These are phyloP conservation scores for Yasuhikotakia modesta DNA, from an alignment of 2,797 vertebrate species.

Conservation along the genomic window DNA sequence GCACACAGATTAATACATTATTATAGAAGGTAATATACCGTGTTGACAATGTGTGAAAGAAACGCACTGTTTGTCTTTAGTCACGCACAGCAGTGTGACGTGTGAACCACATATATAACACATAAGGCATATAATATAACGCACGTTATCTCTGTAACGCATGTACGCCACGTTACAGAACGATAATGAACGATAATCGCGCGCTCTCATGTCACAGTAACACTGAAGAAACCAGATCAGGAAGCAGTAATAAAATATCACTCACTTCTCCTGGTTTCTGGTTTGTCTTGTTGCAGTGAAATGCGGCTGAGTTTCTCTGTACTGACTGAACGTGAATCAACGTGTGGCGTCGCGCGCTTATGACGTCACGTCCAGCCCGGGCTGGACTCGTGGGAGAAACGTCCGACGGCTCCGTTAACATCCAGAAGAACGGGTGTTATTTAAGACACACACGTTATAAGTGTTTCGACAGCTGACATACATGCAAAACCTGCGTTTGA, in stretches of 20 bases:
- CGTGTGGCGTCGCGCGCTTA: not conserved
- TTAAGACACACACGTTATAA: no score
- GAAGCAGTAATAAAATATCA: not conserved
- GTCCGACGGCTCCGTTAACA: no score
- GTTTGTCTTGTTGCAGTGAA: not conserved
- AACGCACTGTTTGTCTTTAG: not conserved
- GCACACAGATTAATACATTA: no score
- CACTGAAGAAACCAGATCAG: not conserved
- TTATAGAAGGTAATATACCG: no score
- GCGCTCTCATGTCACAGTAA: not conserved
- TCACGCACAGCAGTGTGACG: not conserved
- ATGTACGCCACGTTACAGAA: not conserved
- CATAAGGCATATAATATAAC: no score
- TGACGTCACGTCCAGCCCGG: not conserved
- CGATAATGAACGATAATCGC: not conserved
- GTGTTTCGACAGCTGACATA: no score
- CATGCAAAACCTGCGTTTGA: no score
- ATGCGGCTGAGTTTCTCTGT: not conserved
- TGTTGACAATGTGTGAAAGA: not conserved
- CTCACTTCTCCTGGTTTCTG: conserved; percentile 4
- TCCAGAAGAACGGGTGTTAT: not conserved
- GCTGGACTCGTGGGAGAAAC: not conserved
- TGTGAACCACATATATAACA: conserved; percentile 26
- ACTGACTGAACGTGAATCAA: not conserved
- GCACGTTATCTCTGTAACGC: no score